These are phyloP conservation scores for Hermetia illucens DNA, from an alignment of 1,140 invertebrate genomes.

Conservation along the genomic window DNA sequence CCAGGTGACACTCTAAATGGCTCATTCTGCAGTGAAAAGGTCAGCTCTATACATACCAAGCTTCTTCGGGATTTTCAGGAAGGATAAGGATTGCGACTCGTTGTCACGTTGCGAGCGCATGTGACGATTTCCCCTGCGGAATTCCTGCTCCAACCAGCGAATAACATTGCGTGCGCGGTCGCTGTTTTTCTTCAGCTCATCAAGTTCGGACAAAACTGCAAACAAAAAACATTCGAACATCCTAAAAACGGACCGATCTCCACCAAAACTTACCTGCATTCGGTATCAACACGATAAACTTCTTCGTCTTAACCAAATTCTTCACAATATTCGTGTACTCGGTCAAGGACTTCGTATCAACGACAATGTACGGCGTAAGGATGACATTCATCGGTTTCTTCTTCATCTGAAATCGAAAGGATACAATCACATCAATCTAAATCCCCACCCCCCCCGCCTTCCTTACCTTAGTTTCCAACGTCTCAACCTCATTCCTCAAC, in stretches of 20 bases:
- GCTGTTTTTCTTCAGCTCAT: conserved; percentile 67
- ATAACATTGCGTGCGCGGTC: conserved; percentile 72
- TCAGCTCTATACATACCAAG: conserved; percentile 22
- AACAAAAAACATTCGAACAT: conserved; percentile 17
- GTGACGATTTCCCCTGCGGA: conserved; percentile 70
- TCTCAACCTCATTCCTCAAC: conserved; percentile 56
- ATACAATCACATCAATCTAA: too few relatives aligned
- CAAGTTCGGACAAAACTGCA: conserved; percentile 72
- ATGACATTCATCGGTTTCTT: conserved; percentile 25
- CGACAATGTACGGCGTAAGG: conserved; percentile 60
- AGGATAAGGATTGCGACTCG: conserved; percentile 55
- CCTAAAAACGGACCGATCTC: too few relatives aligned
- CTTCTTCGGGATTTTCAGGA: conserved; percentile 57
- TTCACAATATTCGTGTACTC: conserved; percentile 59
- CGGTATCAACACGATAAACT: conserved; percentile 69
- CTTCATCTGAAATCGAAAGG: conserved; percentile 13
- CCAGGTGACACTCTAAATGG: too few relatives aligned
- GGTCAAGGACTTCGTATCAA: conserved; percentile 55
- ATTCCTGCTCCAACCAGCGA: conserved; percentile 77
- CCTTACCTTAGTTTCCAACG: conserved; percentile 38
- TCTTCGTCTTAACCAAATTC: conserved; percentile 56
- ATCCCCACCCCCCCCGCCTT: too few relatives aligned
- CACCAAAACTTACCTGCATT: conserved; percentile 54
- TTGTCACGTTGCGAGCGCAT: conserved; percentile 64
- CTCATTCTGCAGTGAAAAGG: neutral